These are phyloP conservation scores for Helicolenus hilgendorfi DNA, from an alignment of 2,797 vertebrate genomes.

Conservation along the genomic window DNA sequence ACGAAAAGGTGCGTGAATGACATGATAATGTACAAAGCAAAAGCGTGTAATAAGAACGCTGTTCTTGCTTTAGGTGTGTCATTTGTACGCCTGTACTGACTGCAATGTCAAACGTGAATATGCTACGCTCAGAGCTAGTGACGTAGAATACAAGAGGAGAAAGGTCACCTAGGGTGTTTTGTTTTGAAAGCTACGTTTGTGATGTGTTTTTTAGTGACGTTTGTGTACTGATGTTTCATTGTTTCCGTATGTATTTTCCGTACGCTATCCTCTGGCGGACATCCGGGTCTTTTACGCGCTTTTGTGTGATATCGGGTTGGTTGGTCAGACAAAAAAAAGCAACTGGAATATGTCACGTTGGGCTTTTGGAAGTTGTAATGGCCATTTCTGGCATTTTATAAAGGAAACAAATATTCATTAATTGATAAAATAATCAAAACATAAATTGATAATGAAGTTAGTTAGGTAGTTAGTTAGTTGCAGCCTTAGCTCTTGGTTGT, in stretches of 20 bases:
- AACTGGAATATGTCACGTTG: background rate
- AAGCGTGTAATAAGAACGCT: background rate
- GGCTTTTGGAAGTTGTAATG: background rate
- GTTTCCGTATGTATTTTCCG: accelerated
- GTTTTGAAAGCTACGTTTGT: no score
- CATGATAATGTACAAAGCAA: background rate
- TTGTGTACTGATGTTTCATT: no score
- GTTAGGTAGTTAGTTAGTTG: background rate
- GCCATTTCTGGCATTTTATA: background rate
- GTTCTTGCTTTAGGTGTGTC: background rate
- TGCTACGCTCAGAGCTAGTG: background rate
- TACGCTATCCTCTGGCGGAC: no score
- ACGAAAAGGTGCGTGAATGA: background rate
- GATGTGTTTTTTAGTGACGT: no score
- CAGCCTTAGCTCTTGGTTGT: background rate
- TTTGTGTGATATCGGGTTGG: no score
- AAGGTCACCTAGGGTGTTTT: no score
- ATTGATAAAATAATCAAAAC: background rate
- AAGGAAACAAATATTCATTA: background rate
- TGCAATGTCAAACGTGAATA: background rate
- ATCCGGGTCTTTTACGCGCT: no score
- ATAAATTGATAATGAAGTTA: background rate
- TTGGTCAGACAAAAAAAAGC: background rate
- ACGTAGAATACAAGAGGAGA: no score
- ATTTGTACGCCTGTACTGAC: background rate